Percentiles rank a stretch among this genome's conserved stretches.
phyloP scores from a whole-genome alignment of 2,797 vertebrate species.

The Poliocrania exsul region DNA sequence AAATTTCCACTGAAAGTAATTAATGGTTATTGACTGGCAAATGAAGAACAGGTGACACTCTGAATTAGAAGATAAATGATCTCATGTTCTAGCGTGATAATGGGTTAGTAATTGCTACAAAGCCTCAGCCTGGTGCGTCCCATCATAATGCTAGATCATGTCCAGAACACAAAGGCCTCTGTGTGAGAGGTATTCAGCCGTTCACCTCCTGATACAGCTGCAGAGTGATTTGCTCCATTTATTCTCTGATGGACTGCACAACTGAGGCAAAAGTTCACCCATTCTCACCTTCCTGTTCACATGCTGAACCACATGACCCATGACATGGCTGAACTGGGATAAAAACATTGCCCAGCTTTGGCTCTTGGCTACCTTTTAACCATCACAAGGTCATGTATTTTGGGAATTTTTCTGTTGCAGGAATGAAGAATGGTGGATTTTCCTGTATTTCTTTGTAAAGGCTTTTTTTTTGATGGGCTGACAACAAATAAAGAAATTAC shows the following conservation, averaged over 20 bases:
- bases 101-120: constrained; percentile 86
- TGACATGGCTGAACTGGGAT: constrained; percentile 75
- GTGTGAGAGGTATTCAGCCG: constrained; percentile 77
- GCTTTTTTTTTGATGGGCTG: not conserved
- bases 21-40: constrained; percentile 86
- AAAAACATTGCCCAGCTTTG: constrained; percentile 62
- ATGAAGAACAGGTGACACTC: constrained; percentile 89
- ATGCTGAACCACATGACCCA: constrained; percentile 86
- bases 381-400: constrained; percentile 59
- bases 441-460: constrained; percentile 16
- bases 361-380: constrained; percentile 72
- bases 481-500: not conserved
- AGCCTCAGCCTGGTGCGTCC: constrained; percentile 74
- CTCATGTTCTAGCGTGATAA: constrained; percentile 86
- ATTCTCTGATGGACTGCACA: constrained; percentile 87
- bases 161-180: constrained; percentile 89
- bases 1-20: constrained; percentile 82
- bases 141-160: constrained; percentile 83
- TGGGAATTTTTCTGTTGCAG: constrained; percentile 10
- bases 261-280: constrained; percentile 91
- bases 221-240: constrained; percentile 89
- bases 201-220: constrained; percentile 77
- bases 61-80: constrained; percentile 87
- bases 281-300: constrained; percentile 92
- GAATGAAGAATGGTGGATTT: not conserved